Evolutionary conservation across 2,888 invertebrate genomes (phyloP).

Genomic region (Lymantria dispar): DNA sequence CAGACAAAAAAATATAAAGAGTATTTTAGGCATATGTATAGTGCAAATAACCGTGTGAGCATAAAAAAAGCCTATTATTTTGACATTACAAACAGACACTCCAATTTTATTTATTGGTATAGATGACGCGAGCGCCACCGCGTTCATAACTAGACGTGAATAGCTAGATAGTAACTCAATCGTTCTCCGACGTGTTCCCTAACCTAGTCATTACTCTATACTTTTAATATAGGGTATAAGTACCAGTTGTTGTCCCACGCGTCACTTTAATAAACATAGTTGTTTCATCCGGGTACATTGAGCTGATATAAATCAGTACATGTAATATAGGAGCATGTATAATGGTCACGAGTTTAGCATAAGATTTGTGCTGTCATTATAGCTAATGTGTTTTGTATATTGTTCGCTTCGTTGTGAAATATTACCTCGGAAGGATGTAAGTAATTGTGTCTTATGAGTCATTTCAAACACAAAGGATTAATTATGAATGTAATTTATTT

Average conservation of each 20-base stretch:
- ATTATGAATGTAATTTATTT: background rate
- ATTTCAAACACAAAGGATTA: constrained; percentile 3
- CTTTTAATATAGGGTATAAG: constrained; percentile 13
- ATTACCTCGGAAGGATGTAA: constrained; percentile 10
- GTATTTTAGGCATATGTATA: too few relatives aligned
- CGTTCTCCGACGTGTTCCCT: background rate
- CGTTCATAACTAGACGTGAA: too few relatives aligned
- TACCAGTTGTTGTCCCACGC: constrained; percentile 15
- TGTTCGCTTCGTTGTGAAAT: constrained; percentile 5
- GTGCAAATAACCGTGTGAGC: too few relatives aligned
- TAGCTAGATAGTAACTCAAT: background rate
- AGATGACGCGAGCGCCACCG: too few relatives aligned
- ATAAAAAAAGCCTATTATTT: too few relatives aligned
- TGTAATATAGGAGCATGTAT: constrained; percentile 21
- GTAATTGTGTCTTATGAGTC: constrained; percentile 5
- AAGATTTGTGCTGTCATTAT: constrained; percentile 19
- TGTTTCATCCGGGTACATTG: constrained; percentile 14
- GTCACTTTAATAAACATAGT: background rate
- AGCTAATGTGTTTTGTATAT: constrained; percentile 13
- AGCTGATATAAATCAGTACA: constrained; percentile 21
- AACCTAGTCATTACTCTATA: constrained; percentile 4
- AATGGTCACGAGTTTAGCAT: constrained; percentile 23
- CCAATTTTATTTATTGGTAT: too few relatives aligned
- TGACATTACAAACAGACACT: too few relatives aligned
- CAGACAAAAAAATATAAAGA: too few relatives aligned